Conservation (phyloP, 2,797 vertebrate species). For the Squalus acanthias region DNA sequence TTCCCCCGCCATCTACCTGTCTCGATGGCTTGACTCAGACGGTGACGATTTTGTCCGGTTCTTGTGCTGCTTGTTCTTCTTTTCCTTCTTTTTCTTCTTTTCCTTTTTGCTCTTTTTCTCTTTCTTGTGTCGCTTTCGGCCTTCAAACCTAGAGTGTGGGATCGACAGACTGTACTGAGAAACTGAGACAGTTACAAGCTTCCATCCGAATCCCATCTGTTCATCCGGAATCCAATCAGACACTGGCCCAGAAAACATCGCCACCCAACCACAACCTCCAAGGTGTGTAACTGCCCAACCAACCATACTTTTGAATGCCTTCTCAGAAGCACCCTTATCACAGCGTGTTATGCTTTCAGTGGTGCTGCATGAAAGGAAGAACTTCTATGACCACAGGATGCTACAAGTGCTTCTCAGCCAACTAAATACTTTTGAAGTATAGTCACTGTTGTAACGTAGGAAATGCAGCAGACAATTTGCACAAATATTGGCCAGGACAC, state of each 20-base stretch:
- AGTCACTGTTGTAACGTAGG: too few species aligned
- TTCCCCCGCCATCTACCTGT: conserved; percentile 48
- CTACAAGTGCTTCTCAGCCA: too few species aligned
- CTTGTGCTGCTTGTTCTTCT: conserved; percentile 61
- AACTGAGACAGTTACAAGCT: not conserved
- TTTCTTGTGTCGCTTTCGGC: conserved; percentile 72
- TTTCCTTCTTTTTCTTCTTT: conserved; percentile 54
- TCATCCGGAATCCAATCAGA: not conserved
- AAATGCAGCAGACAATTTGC: too few species aligned
- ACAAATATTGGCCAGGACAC: too few species aligned
- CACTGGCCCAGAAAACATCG: not conserved
- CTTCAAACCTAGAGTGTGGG: conserved; percentile 52
- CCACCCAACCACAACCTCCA: not conserved
- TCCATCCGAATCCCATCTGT: not conserved
- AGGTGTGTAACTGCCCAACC: too few species aligned
- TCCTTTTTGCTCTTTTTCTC: conserved; percentile 80
- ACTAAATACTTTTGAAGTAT: too few species aligned
- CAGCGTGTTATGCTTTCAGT: too few species aligned
- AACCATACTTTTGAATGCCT: too few species aligned
- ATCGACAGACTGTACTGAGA: not conserved
- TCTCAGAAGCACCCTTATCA: too few species aligned
- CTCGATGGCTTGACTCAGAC: conserved; percentile 54
- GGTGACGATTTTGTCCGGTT: conserved; percentile 50
- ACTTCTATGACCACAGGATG: too few species aligned
- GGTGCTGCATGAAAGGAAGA: too few species aligned